Conservation (phyloP, 2,888 invertebrate species). For the Machimus rusticus region DNA sequence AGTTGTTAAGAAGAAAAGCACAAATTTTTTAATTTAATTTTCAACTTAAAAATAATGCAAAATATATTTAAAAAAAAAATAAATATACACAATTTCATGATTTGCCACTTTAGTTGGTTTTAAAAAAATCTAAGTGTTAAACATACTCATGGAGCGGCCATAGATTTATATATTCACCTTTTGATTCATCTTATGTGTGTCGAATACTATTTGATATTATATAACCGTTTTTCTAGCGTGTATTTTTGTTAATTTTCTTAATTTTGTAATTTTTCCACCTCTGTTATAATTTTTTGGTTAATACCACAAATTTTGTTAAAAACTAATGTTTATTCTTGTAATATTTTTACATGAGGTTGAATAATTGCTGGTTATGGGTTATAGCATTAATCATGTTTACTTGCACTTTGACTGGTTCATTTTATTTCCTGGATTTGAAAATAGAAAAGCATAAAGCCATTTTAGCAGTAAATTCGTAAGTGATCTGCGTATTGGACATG, state of each 20-base stretch:
- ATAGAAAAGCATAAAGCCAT: constrained; percentile 26
- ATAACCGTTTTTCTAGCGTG: constrained; percentile 21
- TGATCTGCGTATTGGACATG: constrained; percentile 22
- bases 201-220: constrained; percentile 23
- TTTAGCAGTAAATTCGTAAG: constrained; percentile 33
- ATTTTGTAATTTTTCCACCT: not conserved
- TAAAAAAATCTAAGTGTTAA: constrained; percentile 16
- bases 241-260: not conserved
- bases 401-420: constrained; percentile 34
- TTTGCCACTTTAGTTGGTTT: not conserved
- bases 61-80: not conserved
- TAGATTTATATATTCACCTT: constrained; percentile 27
- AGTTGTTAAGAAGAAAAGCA: constrained; percentile 2
- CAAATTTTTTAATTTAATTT: constrained; percentile 5
- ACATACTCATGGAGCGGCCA: constrained; percentile 21
- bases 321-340: not conserved
- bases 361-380: constrained; percentile 37
- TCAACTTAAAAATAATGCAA: not conserved
- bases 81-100: constrained; percentile 1
- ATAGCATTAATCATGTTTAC: constrained; percentile 19
- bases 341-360: constrained; percentile 27
- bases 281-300: not conserved
- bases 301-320: not conserved
- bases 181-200: constrained; percentile 15
- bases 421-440: constrained; percentile 33